Percentiles rank a stretch among this genome's conserved stretches.
phyloP scores from a whole-genome alignment of 1,140 invertebrate genomes.

The Calycopis cecrops region DNA sequence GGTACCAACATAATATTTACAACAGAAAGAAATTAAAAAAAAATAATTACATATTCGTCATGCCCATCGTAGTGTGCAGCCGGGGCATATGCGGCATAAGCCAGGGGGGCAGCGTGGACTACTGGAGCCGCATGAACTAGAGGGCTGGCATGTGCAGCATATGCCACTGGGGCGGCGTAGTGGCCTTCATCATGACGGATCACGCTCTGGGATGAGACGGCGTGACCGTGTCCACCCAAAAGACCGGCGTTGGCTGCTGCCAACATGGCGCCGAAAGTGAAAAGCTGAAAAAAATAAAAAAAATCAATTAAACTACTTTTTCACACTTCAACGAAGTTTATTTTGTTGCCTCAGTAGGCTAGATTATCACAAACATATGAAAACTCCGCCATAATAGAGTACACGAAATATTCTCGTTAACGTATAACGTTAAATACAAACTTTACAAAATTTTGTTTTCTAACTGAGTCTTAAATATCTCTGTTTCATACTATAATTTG shows the following conservation, averaged over 20 bases:
- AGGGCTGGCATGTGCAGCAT: constrained; percentile 26
- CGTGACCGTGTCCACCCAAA: constrained; percentile 25
- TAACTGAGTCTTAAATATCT: no score
- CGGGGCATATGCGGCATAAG: constrained; percentile 15
- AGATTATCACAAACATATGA: no score
- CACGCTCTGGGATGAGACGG: constrained; percentile 55
- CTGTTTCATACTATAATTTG: no score
- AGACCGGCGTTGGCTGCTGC: constrained; percentile 32
- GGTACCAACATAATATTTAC: no score
- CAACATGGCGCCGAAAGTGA: constrained; percentile 37
- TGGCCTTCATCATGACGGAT: constrained; percentile 46
- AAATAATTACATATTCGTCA: constrained; percentile 38
- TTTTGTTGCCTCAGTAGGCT: no score
- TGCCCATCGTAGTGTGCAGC: constrained; percentile 29
- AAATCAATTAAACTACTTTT: neutral
- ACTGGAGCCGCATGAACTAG: neutral
- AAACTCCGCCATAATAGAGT: no score
- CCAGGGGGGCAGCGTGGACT: no score
- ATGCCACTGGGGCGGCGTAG: constrained; percentile 40
- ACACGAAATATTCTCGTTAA: no score
- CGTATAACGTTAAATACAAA: no score
- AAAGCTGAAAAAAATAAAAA: constrained; percentile 35
- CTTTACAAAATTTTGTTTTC: no score
- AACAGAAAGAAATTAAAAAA: neutral
- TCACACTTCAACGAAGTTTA: no score